Evolutionary conservation across 1,140 invertebrate species (phyloP).

Genomic region (Neodiprion fabricii): DNA sequence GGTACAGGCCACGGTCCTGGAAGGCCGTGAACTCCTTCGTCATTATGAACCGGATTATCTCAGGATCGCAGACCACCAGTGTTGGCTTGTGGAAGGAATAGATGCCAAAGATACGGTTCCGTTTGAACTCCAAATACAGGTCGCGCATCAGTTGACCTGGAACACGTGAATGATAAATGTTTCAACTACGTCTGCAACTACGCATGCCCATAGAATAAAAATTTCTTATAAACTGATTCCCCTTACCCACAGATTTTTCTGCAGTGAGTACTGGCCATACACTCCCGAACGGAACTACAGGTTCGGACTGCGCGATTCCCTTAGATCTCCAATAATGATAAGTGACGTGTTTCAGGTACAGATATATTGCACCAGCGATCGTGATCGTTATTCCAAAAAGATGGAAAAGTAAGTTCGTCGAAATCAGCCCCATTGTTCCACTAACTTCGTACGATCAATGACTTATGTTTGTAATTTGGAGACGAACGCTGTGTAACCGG

Average conservation of each 20-base stretch:
- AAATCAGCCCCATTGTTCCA: no score
- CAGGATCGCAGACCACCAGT: slow-evolving; percentile 58
- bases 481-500: no score
- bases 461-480: no score
- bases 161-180: no score
- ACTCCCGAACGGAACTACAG: neutral
- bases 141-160: slow-evolving; percentile 30
- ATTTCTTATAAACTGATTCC: no score
- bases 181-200: no score
- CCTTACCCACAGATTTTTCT: no score
- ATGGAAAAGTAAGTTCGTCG: neutral
- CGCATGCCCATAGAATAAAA: no score
- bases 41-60: slow-evolving; percentile 58
- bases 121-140: slow-evolving; percentile 28
- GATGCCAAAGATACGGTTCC: slow-evolving; percentile 45
- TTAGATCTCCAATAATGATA: neutral
- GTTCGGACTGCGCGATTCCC: neutral
- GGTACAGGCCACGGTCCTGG: slow-evolving; percentile 53
- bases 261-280: no score
- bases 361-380: neutral
- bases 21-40: slow-evolving; percentile 62
- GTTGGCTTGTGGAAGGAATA: slow-evolving; percentile 61
- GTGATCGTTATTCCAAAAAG: neutral
- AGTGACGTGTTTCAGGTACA: neutral
- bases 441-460: no score